A percentile compares a stretch with the other conserved stretches of the same genome.
These are phyloP conservation scores for Eira barbara DNA, from an alignment of 2,113 vertebrate species.

Conservation along the genomic window DNA sequence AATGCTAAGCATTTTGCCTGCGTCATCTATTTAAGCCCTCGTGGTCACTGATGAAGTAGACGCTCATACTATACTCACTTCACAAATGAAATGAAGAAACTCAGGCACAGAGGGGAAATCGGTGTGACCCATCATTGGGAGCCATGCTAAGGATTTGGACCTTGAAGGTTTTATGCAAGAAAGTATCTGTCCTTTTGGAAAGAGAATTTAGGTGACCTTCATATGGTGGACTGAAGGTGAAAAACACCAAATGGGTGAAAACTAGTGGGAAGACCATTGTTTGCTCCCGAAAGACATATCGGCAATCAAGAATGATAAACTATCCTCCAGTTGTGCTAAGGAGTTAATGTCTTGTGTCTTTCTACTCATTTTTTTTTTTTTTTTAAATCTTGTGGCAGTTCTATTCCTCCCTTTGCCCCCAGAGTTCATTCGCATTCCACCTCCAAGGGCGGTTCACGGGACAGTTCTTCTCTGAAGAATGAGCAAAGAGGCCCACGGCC, in stretches of 20 bases:
- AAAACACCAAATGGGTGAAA: neutral
- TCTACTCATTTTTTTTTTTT: neutral
- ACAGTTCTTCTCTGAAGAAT: neutral
- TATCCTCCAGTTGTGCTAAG: accelerated
- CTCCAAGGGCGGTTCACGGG: neutral
- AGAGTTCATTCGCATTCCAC: neutral
- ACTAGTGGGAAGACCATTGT: neutral
- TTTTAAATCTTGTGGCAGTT: neutral
- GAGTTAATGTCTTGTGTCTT: neutral
- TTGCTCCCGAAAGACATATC: too few species aligned
- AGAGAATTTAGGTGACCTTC: neutral
- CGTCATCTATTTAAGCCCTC: neutral
- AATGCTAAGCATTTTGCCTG: neutral
- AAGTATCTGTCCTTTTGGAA: neutral
- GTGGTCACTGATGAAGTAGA: neutral
- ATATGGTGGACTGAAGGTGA: neutral
- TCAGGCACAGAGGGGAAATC: neutral
- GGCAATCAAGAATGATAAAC: neutral
- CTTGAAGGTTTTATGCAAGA: neutral
- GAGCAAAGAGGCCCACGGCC: neutral
- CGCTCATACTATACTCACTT: neutral
- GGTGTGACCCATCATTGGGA: neutral
- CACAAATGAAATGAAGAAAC: neutral
- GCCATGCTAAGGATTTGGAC: neutral
- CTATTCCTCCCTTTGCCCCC: neutral